A percentile compares a stretch with the other conserved stretches of the same genome.
phyloP scores from a whole-genome alignment of 2,113 vertebrate species.

The Oceanodroma tethys region DNA sequence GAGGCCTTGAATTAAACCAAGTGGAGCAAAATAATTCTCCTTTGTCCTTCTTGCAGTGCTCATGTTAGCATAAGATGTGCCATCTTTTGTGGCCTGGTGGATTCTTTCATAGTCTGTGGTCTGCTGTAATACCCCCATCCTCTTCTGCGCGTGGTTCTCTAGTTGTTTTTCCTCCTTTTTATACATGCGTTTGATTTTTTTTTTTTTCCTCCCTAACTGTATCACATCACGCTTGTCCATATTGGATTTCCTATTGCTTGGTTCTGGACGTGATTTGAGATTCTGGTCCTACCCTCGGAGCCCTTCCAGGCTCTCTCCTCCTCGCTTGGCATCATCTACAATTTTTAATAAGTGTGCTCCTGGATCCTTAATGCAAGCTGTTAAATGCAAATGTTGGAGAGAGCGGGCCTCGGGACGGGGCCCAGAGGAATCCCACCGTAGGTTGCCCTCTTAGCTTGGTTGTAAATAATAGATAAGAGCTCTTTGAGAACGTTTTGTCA shows the following conservation, averaged over 20 bases:
- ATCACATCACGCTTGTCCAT: fast-evolving
- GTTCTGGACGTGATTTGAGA: neutral
- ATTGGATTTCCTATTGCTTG: neutral
- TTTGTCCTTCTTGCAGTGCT: neutral
- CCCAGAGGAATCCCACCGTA: neutral
- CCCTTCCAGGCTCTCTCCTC: neutral
- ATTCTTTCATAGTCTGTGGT: neutral
- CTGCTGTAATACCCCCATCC: neutral
- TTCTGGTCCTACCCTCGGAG: neutral
- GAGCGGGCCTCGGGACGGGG: neutral
- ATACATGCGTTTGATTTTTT: fast-evolving
- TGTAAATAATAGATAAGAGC: slow-evolving; percentile 52
- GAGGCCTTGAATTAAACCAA: neutral
- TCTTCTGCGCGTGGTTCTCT: fast-evolving
- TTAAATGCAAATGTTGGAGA: slow-evolving; percentile 24
- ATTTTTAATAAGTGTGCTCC: neutral
- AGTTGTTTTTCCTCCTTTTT: neutral
- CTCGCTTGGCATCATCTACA: neutral
- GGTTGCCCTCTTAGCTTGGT: slow-evolving; percentile 8
- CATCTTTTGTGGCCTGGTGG: neutral
- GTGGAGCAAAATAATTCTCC: neutral
- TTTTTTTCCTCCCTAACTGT: neutral
- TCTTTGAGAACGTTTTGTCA: slow-evolving; percentile 52
- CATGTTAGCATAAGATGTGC: fast-evolving
- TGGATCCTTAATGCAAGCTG: neutral